These are phyloP conservation scores for Zosterops borbonicus DNA, from an alignment of 2,113 vertebrate species.

Conservation along the genomic window DNA sequence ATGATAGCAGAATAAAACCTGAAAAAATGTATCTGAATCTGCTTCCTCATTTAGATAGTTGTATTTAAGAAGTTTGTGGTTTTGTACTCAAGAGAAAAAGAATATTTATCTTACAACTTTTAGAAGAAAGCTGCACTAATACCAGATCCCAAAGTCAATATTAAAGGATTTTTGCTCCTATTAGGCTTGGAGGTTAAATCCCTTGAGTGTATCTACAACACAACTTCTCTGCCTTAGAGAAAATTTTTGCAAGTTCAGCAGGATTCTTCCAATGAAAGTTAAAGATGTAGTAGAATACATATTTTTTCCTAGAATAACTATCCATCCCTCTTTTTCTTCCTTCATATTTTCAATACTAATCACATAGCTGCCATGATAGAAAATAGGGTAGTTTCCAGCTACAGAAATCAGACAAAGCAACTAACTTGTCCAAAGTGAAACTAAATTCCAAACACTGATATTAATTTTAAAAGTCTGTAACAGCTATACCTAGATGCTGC, in stretches of 20 bases:
- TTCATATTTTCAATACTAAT: background rate
- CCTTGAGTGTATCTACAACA: background rate
- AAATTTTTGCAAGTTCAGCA: background rate
- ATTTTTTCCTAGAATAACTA: background rate
- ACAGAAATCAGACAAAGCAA: background rate
- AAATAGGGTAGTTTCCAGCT: background rate
- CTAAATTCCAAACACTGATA: background rate
- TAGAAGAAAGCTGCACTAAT: background rate
- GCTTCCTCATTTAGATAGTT: background rate
- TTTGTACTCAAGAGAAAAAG: background rate
- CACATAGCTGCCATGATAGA: background rate
- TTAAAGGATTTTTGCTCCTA: background rate
- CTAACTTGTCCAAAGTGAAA: background rate
- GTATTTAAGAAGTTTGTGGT: background rate
- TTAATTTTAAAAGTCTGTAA: background rate
- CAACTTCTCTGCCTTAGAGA: background rate
- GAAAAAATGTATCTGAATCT: background rate
- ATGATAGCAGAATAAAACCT: background rate
- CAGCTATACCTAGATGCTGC: background rate
- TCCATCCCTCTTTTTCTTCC: rapidly evolving
- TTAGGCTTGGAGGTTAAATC: background rate
- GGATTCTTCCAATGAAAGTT: background rate
- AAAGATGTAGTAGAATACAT: background rate
- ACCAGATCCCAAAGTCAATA: background rate
- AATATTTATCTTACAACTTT: background rate